Evolutionary conservation across 92 coral and sea anemone species (phyloP), one percentile per base, ranked within the genome.

Genomic region (Meandrina meandrites): DNA sequence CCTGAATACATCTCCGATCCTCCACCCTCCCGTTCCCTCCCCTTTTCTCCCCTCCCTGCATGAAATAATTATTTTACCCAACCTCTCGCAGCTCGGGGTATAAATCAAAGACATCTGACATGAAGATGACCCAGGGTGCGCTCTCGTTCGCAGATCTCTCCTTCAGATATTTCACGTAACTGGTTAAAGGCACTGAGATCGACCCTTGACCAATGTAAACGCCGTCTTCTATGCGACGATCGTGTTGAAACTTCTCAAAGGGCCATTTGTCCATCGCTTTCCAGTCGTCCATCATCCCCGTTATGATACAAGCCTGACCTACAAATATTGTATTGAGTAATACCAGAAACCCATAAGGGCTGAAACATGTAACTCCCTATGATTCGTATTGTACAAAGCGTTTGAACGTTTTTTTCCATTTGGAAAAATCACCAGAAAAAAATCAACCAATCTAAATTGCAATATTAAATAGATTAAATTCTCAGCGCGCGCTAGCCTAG

Each of bases 241-340:
- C 97, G 58, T 92, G 66, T 76, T 94, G 91, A 54, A 94, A 93
- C 42, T 37, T 47, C 48, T 94, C 92, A 40, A 94, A 92, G 67
- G 24, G 89, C 97, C 97, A 94, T 17, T 89, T 80, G 19, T 82
- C 48, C 97, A 94, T 87, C 34, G 97, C 97, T 27, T 66, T 81
- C 97, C 97, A 94, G 79, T 94, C 81, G 10, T 92, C 97, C 97
- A 92, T 94, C 88, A 89, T 81, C 12, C 97, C 97, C 10, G 93
- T 88, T 8, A 94, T 87, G 24, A 94, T 82, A 70, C 97, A 94
- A 14, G 97, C 93, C 19, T 88, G 90, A 72, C 93, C 97, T 94
- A 56, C 24, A 42, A 73, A 56, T 36, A 69, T 73, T 16, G 22
- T 40, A 40, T 40, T 6, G 3, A 40, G 45, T 6, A 40, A 2